Percentiles rank a stretch among this genome's conserved stretches.
These are phyloP conservation scores for Seriola aureovittata DNA, from an alignment of 2,113 vertebrate genomes.

Conservation along the genomic window DNA sequence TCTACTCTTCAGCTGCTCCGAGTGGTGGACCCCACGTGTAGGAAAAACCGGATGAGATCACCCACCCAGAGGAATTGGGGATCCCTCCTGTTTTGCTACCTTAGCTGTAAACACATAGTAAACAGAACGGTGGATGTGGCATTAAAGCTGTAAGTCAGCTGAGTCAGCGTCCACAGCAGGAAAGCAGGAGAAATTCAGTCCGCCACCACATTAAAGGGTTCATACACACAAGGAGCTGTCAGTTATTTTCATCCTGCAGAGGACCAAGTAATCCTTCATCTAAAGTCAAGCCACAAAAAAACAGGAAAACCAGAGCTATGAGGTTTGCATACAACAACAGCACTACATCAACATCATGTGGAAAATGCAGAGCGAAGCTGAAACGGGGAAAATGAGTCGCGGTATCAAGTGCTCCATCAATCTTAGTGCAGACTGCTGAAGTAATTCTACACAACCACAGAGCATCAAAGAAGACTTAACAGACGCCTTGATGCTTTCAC, in stretches of 20 bases:
- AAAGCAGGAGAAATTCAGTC: slow-evolving; percentile 15
- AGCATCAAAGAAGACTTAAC: slow-evolving; percentile 37
- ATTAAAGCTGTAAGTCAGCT: background rate
- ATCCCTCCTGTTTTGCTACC: background rate
- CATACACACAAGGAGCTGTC: background rate
- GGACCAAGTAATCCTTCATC: background rate
- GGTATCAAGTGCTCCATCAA: slow-evolving; percentile 54
- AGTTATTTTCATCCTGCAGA: background rate
- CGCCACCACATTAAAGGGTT: slow-evolving; percentile 8
- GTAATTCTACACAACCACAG: slow-evolving; percentile 59
- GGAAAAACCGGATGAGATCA: background rate
- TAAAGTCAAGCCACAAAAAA: slow-evolving; percentile 57
- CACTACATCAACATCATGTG: slow-evolving; percentile 85
- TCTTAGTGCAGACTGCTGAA: slow-evolving; percentile 22
- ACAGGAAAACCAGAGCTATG: slow-evolving; percentile 64
- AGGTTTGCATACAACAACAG: slow-evolving; percentile 81
- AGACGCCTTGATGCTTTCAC: slow-evolving; percentile 16
- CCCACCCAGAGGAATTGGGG: slow-evolving; percentile 1
- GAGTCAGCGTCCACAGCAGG: background rate
- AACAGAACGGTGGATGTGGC: background rate
- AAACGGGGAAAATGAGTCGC: slow-evolving; percentile 46
- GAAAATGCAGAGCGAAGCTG: slow-evolving; percentile 61
- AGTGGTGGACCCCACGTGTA: background rate
- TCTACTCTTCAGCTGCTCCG: slow-evolving; percentile 1
- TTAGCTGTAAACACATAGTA: background rate